These are phyloP conservation scores for Montipora efflorescens DNA, from an alignment of 64 coral and sea anemone species.

Conservation along the genomic window DNA sequence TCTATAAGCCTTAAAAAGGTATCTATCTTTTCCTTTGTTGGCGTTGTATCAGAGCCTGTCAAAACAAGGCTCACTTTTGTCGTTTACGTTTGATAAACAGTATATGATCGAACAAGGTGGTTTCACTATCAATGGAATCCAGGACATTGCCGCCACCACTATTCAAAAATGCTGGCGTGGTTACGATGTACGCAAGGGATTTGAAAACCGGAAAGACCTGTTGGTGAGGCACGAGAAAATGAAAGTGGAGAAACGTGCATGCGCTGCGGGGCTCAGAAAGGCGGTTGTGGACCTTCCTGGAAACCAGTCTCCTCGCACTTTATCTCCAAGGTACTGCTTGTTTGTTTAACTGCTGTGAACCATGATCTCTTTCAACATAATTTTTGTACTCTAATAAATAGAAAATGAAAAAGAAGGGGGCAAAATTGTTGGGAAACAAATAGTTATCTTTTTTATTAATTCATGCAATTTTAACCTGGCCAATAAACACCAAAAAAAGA, in stretches of 20 bases:
- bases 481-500: no score
- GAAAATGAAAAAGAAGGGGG: no score
- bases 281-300: not conserved
- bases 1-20: no score
- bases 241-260: conserved; percentile 40
- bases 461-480: no score
- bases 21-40: no score
- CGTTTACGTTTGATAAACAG: conserved; percentile 25
- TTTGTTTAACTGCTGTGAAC: no score
- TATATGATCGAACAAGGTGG: conserved; percentile 88
- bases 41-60: no score
- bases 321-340: conserved; percentile 20
- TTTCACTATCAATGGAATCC: conserved; percentile 83
- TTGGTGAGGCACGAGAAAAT: conserved; percentile 66
- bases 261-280: conserved; percentile 3
- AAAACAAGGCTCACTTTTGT: no score
- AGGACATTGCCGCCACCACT: conserved; percentile 81
- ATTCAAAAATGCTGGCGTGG: conserved; percentile 87
- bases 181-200: conserved; percentile 70
- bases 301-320: conserved; percentile 11
- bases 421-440: no score
- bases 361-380: no score
- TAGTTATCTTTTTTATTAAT: no score
- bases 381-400: no score
- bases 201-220: conserved; percentile 67